phyloP scores from a whole-genome alignment of 2,888 invertebrate genomes.

The Margaritifera margaritifera region DNA sequence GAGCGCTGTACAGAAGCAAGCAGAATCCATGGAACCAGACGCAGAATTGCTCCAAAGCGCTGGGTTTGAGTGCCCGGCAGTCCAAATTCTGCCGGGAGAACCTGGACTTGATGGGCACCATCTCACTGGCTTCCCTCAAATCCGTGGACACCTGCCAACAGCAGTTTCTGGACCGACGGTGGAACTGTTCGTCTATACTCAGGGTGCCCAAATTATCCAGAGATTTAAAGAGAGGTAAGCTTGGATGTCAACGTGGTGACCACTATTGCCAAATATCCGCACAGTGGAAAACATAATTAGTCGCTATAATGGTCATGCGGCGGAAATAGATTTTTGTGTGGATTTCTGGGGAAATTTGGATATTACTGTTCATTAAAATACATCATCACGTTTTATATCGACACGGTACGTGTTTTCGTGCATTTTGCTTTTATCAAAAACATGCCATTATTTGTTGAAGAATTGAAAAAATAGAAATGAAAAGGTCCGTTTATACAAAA shows the following conservation, averaged over 20 bases:
- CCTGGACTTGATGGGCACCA: constrained; percentile 79
- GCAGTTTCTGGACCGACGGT: constrained; percentile 82
- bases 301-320: constrained; percentile 3
- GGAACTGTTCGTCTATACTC: constrained; percentile 87
- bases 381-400: too few species aligned
- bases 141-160: constrained; percentile 81
- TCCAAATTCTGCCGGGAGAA: constrained; percentile 62
- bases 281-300: background rate
- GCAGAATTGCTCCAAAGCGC: constrained; percentile 62
- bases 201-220: constrained; percentile 83
- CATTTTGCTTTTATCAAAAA: too few species aligned
- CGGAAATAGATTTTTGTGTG: too few species aligned
- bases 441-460: too few species aligned
- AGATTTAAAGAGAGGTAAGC: constrained; percentile 84
- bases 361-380: too few species aligned
- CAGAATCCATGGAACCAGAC: constrained; percentile 63
- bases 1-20: constrained; percentile 62
- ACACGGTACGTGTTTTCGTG: too few species aligned
- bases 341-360: too few species aligned
- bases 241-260: background rate
- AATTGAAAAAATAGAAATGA: too few species aligned
- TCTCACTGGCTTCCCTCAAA: constrained; percentile 82
- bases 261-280: constrained; percentile 2
- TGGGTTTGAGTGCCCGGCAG: constrained; percentile 61
- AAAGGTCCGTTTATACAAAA: too few species aligned